A percentile compares a stretch with the other conserved stretches of the same genome.
Evolutionary conservation across 1,140 invertebrate species (phyloP).

Genomic region (Cotesia typhae): DNA sequence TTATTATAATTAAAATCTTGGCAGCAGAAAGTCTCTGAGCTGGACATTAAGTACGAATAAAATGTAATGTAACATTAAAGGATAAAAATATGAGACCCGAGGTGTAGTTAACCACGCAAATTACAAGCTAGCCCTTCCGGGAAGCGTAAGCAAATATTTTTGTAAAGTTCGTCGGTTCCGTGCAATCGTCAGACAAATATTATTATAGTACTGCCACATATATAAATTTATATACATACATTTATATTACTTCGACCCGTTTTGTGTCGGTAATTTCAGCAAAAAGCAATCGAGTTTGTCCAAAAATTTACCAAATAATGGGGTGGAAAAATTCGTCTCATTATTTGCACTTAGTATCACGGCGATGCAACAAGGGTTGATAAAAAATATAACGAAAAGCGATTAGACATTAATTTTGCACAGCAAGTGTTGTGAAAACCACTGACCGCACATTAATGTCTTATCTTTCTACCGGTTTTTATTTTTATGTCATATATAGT

Average conservation of each 20-base stretch:
- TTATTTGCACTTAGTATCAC: too few relatives aligned
- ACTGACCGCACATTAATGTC: too few relatives aligned
- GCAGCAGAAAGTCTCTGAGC: too few relatives aligned
- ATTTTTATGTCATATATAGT: neutral
- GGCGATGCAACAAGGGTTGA: too few relatives aligned
- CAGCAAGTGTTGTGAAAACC: too few relatives aligned
- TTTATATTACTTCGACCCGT: neutral
- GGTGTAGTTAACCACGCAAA: constrained; percentile 7
- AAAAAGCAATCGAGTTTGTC: neutral
- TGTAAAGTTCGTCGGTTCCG: constrained; percentile 1
- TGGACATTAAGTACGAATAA: too few relatives aligned
- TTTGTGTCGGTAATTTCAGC: too few relatives aligned
- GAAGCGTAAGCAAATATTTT: constrained; percentile 21
- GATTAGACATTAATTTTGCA: too few relatives aligned
- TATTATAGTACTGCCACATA: neutral
- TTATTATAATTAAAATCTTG: neutral
- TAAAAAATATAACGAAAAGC: too few relatives aligned
- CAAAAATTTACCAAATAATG: constrained; percentile 10
- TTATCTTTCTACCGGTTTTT: too few relatives aligned
- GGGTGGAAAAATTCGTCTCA: neutral
- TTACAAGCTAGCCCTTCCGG: constrained; percentile 18
- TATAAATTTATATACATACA: neutral
- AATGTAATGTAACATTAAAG: neutral
- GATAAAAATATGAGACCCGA: too few relatives aligned
- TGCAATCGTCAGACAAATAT: constrained; percentile 8